Conservation (phyloP, 2,113 vertebrate genomes). For the Choloepus hoffmanni region DNA sequence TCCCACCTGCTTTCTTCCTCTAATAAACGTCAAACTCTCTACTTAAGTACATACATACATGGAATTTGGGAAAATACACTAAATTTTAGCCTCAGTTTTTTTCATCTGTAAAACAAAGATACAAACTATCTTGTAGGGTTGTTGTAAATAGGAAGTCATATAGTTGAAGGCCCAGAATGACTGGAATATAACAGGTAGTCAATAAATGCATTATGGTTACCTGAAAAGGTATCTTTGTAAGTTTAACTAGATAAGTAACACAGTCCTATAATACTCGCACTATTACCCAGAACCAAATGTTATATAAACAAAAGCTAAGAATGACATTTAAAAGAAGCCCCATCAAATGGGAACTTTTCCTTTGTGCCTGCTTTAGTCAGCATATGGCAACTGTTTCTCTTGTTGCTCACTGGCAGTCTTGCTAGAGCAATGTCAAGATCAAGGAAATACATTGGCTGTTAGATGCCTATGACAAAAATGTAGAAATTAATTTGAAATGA, state of each 20-base stretch:
- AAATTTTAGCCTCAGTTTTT: neutral
- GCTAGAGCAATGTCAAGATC: conserved; percentile 65
- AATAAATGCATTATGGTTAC: neutral
- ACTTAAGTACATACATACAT: too few relatives aligned
- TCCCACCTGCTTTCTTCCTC: too few relatives aligned
- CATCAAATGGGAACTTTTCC: neutral
- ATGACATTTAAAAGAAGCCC: neutral
- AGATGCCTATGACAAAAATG: conserved; percentile 37
- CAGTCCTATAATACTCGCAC: neutral
- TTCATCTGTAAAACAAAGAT: neutral
- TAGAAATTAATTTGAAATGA: conserved; percentile 74
- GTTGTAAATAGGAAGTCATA: neutral
- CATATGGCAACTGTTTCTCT: conserved; percentile 8
- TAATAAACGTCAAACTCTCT: too few relatives aligned
- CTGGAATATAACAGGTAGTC: neutral
- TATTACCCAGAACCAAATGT: neutral
- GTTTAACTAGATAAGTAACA: neutral
- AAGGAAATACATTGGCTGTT: conserved; percentile 57
- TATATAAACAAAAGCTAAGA: neutral
- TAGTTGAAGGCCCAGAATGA: neutral
- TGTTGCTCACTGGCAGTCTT: neutral
- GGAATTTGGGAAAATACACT: neutral
- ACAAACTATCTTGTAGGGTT: neutral
- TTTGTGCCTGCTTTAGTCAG: neutral
- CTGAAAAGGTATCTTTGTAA: neutral